Conservation (phyloP, 2,113 vertebrate genomes). For the Argyrosomus japonicus region DNA sequence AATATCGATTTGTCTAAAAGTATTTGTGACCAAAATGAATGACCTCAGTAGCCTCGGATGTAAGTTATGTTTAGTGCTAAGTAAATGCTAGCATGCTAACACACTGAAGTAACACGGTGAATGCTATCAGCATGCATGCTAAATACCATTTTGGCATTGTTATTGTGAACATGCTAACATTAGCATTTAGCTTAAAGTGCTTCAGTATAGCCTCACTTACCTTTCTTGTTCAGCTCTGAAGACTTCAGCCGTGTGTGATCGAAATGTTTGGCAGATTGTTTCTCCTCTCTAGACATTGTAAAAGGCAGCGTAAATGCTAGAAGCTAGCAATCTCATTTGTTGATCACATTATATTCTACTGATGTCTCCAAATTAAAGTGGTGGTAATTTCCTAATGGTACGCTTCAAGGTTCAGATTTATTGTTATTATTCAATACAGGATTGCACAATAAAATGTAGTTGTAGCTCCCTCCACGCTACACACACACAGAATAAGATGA, state of each 20-base stretch:
- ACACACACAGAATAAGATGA: neutral
- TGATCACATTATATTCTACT: neutral
- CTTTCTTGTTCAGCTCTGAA: neutral
- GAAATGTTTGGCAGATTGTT: neutral
- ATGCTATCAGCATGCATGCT: neutral
- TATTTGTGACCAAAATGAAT: neutral
- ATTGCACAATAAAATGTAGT: too few relatives aligned
- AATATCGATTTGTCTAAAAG: neutral
- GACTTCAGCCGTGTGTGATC: neutral
- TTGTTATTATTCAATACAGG: too few relatives aligned
- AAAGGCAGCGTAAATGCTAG: neutral
- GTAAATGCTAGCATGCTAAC: neutral
- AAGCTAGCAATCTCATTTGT: neutral
- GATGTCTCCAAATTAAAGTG: neutral
- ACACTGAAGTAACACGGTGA: neutral
- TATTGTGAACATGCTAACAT: neutral
- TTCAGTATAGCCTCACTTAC: neutral
- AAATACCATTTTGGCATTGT: neutral
- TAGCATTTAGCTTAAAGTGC: neutral
- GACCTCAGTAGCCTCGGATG: neutral
- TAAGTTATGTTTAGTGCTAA: neutral
- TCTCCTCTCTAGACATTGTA: neutral
- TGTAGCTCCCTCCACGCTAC: too few relatives aligned
- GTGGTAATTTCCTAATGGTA: neutral
- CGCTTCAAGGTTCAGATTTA: too few relatives aligned